A percentile compares a stretch with the other conserved stretches of the same genome.
Evolutionary conservation across 2,888 invertebrate species (phyloP).

Genomic region (Abrostola triplasia): DNA sequence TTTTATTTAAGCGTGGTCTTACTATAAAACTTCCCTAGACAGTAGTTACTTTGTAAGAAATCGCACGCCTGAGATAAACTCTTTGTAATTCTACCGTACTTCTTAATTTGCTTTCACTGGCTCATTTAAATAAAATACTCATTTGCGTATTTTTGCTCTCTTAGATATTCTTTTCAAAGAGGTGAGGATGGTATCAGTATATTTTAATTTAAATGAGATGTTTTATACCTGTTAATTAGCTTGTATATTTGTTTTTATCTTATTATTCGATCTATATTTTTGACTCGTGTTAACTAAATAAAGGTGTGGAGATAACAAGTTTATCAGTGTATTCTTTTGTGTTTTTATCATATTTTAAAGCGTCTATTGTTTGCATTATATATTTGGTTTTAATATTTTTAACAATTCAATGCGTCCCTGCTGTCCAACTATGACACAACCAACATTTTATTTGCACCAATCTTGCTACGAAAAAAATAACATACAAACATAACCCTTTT

Average conservation of each 20-base stretch:
- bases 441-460: neutral
- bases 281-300: neutral
- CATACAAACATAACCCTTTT: neutral
- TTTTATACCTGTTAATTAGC: slow-evolving; percentile 21
- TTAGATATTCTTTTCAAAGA: slow-evolving; percentile 6
- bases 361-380: neutral
- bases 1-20: slow-evolving; percentile 54
- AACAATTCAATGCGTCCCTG: neutral
- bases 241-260: slow-evolving; percentile 6
- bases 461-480: neutral
- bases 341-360: neutral
- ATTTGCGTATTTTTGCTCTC: slow-evolving; percentile 49
- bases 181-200: slow-evolving; percentile 5
- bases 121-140: slow-evolving; percentile 66
- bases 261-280: neutral
- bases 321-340: no score
- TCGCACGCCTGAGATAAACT: slow-evolving; percentile 65
- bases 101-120: slow-evolving; percentile 66
- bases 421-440: neutral
- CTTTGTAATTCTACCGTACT: slow-evolving; percentile 60
- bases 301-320: neutral
- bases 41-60: slow-evolving; percentile 65
- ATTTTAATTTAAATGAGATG: slow-evolving; percentile 22
- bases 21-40: slow-evolving; percentile 62
- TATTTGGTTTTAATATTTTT: neutral